These are phyloP conservation scores for Cathartes aura DNA, from an alignment of 2,113 vertebrate genomes.

Conservation along the genomic window DNA sequence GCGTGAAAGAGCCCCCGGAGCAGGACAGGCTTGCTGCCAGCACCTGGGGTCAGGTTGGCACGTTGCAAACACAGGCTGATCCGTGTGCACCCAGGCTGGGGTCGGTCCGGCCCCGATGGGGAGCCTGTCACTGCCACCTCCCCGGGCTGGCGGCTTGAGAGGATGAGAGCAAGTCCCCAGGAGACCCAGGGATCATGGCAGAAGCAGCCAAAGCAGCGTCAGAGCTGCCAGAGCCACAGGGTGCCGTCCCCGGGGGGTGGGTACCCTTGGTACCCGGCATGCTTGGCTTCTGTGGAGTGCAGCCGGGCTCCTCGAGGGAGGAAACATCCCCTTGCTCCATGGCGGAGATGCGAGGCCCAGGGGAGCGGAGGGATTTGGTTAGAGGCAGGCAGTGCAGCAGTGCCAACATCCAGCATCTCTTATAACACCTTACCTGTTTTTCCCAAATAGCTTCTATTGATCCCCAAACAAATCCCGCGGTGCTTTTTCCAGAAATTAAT, in stretches of 20 bases:
- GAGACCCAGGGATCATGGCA: rapidly evolving
- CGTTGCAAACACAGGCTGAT: too few relatives aligned
- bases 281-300: background rate
- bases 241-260: background rate
- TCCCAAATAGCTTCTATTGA: background rate
- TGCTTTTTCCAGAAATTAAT: background rate
- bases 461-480: background rate
- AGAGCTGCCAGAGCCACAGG: rapidly evolving
- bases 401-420: background rate
- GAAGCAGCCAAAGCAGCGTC: background rate
- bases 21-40: background rate
- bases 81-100: rapidly evolving
- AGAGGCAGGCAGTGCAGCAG: background rate
- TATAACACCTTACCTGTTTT: background rate
- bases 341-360: rapidly evolving
- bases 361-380: background rate
- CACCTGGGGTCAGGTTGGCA: too few relatives aligned
- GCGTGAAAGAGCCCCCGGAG: background rate
- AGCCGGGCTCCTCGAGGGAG: background rate
- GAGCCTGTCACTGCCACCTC: background rate
- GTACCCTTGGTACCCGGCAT: background rate
- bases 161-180: background rate
- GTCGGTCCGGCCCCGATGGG: rapidly evolving
- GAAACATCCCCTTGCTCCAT: background rate
- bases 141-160: background rate